Percentiles rank a stretch among this genome's conserved stretches.
phyloP scores from a whole-genome alignment of 2,113 vertebrate genomes.

The Sylvicapra grimmia region DNA sequence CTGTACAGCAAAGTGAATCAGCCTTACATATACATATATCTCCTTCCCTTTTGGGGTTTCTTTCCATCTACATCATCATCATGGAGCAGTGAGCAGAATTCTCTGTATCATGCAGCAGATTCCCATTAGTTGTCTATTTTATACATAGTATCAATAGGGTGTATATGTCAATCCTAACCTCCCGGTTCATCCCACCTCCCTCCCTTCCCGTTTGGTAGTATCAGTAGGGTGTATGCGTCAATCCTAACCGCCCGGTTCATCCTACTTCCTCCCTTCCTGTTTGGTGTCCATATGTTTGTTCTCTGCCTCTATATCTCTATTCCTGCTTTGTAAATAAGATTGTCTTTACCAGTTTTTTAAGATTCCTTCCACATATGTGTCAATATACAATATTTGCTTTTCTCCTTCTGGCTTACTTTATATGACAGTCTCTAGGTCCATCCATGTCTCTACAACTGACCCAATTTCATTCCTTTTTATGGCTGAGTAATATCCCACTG shows the following conservation, averaged over 20 bases:
- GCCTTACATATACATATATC: background rate
- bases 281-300: background rate
- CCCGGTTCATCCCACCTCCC: background rate
- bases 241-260: background rate
- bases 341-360: background rate
- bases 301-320: background rate
- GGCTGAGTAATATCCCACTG: background rate
- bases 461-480: background rate
- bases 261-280: background rate
- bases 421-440: background rate
- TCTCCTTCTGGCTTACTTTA: background rate
- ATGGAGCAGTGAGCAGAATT: background rate
- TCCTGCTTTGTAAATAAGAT: background rate
- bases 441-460: background rate
- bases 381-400: background rate
- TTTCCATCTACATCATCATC: background rate
- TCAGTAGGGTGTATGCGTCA: background rate
- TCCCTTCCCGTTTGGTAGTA: background rate
- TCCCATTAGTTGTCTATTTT: background rate
- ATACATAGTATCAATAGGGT: background rate
- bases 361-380: background rate
- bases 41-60: background rate
- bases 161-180: background rate
- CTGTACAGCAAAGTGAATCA: background rate
- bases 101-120: background rate